Percentiles rank a stretch among this genome's conserved stretches.
These are phyloP conservation scores for Rhyacophila brunnea DNA, from an alignment of 1,140 invertebrate genomes.

Conservation along the genomic window DNA sequence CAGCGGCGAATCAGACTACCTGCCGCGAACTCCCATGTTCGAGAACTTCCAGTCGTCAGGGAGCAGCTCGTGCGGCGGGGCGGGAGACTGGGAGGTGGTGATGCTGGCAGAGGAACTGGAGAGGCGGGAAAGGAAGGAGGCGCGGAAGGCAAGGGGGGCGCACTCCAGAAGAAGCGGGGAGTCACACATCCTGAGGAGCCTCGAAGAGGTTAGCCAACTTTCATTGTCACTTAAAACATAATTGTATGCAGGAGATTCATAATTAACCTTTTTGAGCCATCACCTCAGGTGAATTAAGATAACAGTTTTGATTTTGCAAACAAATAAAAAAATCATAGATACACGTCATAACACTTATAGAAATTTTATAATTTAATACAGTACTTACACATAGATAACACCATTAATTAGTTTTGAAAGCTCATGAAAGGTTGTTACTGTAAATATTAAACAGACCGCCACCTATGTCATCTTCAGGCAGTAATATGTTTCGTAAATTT, in stretches of 20 bases:
- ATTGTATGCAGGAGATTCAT: not conserved
- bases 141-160: constrained; percentile 7
- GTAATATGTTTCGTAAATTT: no score
- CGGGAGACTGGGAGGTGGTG: constrained; percentile 74
- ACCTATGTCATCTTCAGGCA: no score
- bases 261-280: not conserved
- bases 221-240: not conserved
- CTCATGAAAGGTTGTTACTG: no score
- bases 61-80: constrained; percentile 44
- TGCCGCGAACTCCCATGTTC: constrained; percentile 48
- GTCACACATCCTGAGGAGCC: constrained; percentile 13
- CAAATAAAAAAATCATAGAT: no score
- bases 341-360: no score
- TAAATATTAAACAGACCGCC: no score
- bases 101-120: constrained; percentile 75
- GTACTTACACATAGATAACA: no score
- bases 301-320: not conserved
- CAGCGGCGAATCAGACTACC: constrained; percentile 50
- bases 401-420: no score
- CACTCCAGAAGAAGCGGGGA: not conserved
- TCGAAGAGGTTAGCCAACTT: constrained; percentile 21
- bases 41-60: constrained; percentile 44
- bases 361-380: no score
- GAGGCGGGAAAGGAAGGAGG: constrained; percentile 55
- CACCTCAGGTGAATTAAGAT: not conserved